These are phyloP conservation scores for Podarcis siculus DNA, from an alignment of 2,797 vertebrate species.

Conservation along the genomic window DNA sequence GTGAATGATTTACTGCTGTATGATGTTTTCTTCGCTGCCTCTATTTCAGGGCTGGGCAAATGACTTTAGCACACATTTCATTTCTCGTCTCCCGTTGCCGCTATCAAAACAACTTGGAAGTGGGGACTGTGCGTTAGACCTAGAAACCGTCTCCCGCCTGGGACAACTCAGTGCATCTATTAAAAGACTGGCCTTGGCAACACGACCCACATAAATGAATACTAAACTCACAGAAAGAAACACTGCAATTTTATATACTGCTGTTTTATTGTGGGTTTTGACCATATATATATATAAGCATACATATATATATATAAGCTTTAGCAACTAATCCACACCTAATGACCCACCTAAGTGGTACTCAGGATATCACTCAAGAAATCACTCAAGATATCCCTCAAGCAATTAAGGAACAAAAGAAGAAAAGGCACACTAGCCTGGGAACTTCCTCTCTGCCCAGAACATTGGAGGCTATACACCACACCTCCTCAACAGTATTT, in stretches of 20 bases:
- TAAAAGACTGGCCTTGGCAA: slow-evolving; percentile 21
- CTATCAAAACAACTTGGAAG: slow-evolving; percentile 66
- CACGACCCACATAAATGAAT: not conserved
- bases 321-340: too few species aligned
- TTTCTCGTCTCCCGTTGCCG: slow-evolving; percentile 47
- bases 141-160: slow-evolving; percentile 31
- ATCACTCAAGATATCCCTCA: too few species aligned
- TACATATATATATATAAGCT: accelerated
- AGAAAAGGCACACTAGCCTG: too few species aligned
- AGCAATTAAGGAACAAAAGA: too few species aligned
- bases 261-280: slow-evolving; percentile 2
- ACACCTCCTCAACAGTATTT: too few species aligned
- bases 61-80: slow-evolving; percentile 71
- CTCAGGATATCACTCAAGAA: too few species aligned
- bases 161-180: not conserved
- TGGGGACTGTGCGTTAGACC: slow-evolving; percentile 17
- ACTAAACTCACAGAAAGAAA: not conserved
- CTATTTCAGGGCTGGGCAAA: slow-evolving; percentile 69
- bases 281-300: not conserved
- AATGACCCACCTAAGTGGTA: too few species aligned
- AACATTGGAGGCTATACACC: too few species aligned
- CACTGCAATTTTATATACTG: not conserved
- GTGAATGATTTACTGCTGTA: slow-evolving; percentile 70
- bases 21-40: slow-evolving; percentile 67
- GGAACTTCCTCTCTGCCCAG: too few species aligned